These are phyloP conservation scores for Corythoichthys haematopterus DNA, from an alignment of 2,113 vertebrate genomes.

Conservation along the genomic window DNA sequence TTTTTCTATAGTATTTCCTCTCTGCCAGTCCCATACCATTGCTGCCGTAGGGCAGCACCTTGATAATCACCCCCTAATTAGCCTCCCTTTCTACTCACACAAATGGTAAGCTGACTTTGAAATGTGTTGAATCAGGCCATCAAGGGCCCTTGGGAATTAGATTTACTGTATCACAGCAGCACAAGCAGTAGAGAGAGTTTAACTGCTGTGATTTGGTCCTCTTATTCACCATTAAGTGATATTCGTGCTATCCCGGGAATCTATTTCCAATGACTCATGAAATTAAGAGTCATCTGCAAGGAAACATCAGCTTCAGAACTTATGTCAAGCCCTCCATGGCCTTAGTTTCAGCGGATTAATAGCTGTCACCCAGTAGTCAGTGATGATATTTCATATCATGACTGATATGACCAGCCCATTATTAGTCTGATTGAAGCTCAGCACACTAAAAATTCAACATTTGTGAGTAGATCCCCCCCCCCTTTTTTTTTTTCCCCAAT, in stretches of 20 bases:
- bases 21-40: constrained; percentile 2
- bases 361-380: constrained; percentile 4
- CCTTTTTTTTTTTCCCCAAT: no score
- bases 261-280: constrained; percentile 52
- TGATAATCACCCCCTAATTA: constrained; percentile 25
- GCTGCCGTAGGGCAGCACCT: neutral
- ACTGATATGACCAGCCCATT: neutral
- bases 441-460: neutral
- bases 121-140: constrained; percentile 54
- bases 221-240: constrained; percentile 60
- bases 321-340: constrained; percentile 33
- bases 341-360: constrained; percentile 23
- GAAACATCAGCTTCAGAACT: constrained; percentile 38
- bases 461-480: neutral
- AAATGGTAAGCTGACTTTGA: constrained; percentile 25
- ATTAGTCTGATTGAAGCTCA: neutral
- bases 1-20: neutral
- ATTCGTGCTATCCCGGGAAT: constrained; percentile 39
- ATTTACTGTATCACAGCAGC: constrained; percentile 55
- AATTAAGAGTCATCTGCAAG: constrained; percentile 43
- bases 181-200: constrained; percentile 45
- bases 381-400: constrained; percentile 14
- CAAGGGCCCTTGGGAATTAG: constrained; percentile 24
- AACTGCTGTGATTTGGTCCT: constrained; percentile 47
- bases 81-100: constrained; percentile 19